These are phyloP conservation scores for Mythimna vitellina DNA, from an alignment of 2,888 invertebrate species.

Conservation along the genomic window DNA sequence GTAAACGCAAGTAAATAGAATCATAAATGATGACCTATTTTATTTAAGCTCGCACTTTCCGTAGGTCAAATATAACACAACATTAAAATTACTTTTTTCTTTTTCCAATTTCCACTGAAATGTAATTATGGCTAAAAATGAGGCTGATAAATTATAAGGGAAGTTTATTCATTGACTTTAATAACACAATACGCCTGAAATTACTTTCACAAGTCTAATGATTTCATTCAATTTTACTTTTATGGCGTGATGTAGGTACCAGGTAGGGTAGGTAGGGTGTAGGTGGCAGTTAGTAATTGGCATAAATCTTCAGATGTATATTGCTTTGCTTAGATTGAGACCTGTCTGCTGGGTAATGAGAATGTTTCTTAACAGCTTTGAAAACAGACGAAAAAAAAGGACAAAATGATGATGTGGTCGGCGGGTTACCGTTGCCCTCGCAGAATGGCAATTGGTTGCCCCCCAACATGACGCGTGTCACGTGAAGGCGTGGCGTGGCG, in stretches of 20 bases:
- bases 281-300: neutral
- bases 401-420: too few relatives aligned
- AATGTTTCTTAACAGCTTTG: too few relatives aligned
- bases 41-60: too few relatives aligned
- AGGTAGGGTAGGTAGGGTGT: too few relatives aligned
- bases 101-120: constrained; percentile 12
- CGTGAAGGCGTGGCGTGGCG: too few relatives aligned
- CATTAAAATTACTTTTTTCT: constrained; percentile 11
- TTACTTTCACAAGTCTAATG: constrained; percentile 17
- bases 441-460: too few relatives aligned
- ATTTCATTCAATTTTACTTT: constrained; percentile 12
- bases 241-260: neutral
- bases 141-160: constrained; percentile 8
- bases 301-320: neutral
- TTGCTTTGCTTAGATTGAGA: neutral
- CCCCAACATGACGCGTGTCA: too few relatives aligned
- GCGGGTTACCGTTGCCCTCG: too few relatives aligned
- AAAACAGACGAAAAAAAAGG: too few relatives aligned
- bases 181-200: constrained; percentile 37
- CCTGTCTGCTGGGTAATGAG: too few relatives aligned
- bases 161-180: constrained; percentile 31
- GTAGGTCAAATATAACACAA: neutral
- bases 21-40: too few relatives aligned
- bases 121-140: constrained; percentile 21
- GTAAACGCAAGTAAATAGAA: too few relatives aligned